These are phyloP conservation scores for Acarapis woodi DNA, from an alignment of 1,140 invertebrate genomes.

Conservation along the genomic window DNA sequence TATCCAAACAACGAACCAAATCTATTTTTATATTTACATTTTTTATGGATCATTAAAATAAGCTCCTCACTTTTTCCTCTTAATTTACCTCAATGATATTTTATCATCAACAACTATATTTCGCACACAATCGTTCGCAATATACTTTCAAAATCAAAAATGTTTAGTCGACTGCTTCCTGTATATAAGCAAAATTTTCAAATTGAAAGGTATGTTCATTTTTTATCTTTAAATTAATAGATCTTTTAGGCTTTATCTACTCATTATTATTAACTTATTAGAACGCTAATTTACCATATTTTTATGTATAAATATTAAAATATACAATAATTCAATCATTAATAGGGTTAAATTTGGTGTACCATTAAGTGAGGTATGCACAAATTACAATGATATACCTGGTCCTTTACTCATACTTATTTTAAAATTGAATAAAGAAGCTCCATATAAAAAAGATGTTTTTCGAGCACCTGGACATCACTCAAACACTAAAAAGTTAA, in stretches of 20 bases:
- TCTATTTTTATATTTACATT: too few species aligned
- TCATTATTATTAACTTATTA: not conserved
- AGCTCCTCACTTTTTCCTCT: too few species aligned
- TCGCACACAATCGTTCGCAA: too few species aligned
- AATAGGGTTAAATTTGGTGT: constrained; percentile 58
- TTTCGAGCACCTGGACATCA: constrained; percentile 79
- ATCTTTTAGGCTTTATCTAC: not conserved
- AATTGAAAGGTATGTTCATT: constrained; percentile 3
- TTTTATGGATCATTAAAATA: too few species aligned
- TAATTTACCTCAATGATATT: too few species aligned
- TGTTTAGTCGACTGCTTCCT: not conserved
- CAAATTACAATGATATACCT: constrained; percentile 46
- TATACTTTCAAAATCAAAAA: too few species aligned
- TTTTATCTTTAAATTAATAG: not conserved
- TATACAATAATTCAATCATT: not conserved
- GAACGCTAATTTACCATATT: not conserved
- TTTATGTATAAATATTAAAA: not conserved
- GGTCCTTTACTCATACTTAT: constrained; percentile 63
- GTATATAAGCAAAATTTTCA: constrained; percentile 1
- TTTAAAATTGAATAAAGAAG: constrained; percentile 77
- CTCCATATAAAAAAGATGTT: constrained; percentile 63
- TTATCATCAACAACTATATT: too few species aligned
- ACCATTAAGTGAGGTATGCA: constrained; percentile 59
- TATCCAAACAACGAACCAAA: not conserved
- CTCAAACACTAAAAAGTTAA: constrained; percentile 78